Percentiles rank a stretch among this genome's conserved stretches.
These are phyloP conservation scores for Aphodius granarius DNA, from an alignment of 2,888 invertebrate species.

Conservation along the genomic window DNA sequence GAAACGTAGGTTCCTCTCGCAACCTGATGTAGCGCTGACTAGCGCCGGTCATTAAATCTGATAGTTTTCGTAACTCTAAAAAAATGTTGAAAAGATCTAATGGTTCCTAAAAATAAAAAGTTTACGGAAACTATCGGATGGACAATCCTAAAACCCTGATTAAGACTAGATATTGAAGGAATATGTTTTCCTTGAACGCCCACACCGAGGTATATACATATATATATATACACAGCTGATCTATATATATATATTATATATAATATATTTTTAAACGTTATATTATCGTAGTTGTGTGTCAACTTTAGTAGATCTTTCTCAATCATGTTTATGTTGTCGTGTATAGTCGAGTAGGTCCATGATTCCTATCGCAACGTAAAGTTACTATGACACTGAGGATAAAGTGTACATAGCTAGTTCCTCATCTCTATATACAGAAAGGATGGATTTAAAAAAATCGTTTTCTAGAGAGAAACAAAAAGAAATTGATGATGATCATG, in stretches of 20 bases:
- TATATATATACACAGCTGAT: slow-evolving; percentile 51
- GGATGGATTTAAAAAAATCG: slow-evolving; percentile 15
- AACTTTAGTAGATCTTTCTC: slow-evolving; percentile 48
- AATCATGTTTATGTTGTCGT: slow-evolving; percentile 46
- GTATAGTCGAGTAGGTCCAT: slow-evolving; percentile 51
- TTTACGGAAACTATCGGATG: not conserved
- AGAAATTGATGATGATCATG: not conserved
- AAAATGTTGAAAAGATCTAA: not conserved
- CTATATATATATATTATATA: slow-evolving; percentile 39
- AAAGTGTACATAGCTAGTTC: slow-evolving; percentile 46
- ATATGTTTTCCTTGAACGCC: not conserved
- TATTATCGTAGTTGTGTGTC: slow-evolving; percentile 44
- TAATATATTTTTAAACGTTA: slow-evolving; percentile 49
- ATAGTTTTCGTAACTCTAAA: not conserved
- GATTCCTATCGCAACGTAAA: slow-evolving; percentile 58
- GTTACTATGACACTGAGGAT: slow-evolving; percentile 50
- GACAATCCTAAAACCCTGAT: slow-evolving; percentile 3
- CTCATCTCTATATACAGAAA: slow-evolving; percentile 48
- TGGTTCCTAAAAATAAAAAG: slow-evolving; percentile 12
- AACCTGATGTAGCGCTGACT: slow-evolving; percentile 60
- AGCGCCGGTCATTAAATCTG: slow-evolving; percentile 56
- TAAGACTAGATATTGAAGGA: not conserved
- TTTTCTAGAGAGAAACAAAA: slow-evolving; percentile 11
- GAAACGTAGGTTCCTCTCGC: slow-evolving; percentile 60
- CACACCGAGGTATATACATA: slow-evolving; percentile 20